Percentiles rank a stretch among this genome's conserved stretches.
Evolutionary conservation across 2,113 vertebrate species (phyloP).

Genomic region (Scortum barcoo): DNA sequence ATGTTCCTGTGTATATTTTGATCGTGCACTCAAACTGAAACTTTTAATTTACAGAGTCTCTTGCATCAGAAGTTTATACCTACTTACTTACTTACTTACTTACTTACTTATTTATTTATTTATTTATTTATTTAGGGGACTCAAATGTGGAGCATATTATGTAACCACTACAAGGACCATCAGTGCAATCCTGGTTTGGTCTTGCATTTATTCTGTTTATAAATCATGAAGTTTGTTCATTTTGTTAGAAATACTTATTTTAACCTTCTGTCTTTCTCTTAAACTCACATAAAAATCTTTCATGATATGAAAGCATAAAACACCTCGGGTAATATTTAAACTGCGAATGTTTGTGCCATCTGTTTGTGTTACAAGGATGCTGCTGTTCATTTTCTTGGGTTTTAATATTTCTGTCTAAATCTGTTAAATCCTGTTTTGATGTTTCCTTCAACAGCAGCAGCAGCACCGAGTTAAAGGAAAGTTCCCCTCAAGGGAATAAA

Average conservation of each 20-base stretch:
- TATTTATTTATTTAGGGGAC: not conserved
- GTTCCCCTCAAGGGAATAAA: conserved; percentile 1
- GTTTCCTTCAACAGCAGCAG: conserved; percentile 16
- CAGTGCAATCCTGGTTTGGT: not conserved
- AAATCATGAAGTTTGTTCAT: not conserved
- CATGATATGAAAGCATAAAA: not conserved
- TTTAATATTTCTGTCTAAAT: not conserved
- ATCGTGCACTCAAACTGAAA: no score
- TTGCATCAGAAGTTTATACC: no score
- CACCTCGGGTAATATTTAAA: not conserved
- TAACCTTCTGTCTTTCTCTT: not conserved
- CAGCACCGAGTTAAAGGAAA: not conserved
- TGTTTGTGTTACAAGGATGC: not conserved
- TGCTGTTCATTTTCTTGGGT: not conserved
- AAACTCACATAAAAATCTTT: not conserved
- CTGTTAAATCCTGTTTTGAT: conserved; percentile 20
- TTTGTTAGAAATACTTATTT: not conserved
- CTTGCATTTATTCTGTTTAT: not conserved
- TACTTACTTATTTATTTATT: no score
- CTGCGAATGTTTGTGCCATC: not conserved
- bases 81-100: no score
- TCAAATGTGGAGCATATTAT: not conserved
- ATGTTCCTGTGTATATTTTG: not conserved
- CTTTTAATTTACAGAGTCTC: no score
- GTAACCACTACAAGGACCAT: not conserved